These are phyloP conservation scores for Bothrops jararaca DNA, from an alignment of 2,113 vertebrate genomes.

Conservation along the genomic window DNA sequence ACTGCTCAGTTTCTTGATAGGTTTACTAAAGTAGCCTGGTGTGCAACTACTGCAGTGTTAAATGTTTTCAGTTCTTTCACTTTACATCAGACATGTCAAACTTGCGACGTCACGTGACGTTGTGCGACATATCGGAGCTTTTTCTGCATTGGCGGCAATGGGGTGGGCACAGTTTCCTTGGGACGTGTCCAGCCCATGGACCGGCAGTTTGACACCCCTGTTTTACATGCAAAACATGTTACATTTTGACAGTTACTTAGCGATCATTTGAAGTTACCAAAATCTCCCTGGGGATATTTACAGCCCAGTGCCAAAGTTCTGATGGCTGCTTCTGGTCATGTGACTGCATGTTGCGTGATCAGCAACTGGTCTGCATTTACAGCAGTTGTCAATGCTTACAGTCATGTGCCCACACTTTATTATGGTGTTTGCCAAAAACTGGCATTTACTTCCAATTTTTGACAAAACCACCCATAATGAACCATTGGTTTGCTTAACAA, in stretches of 20 bases:
- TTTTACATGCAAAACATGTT: neutral
- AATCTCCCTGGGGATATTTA: neutral
- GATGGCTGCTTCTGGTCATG: neutral
- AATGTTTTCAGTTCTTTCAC: neutral
- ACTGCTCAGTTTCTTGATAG: neutral
- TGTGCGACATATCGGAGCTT: no score
- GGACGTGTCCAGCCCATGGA: fast-evolving
- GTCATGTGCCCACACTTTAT: neutral
- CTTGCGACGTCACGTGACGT: no score
- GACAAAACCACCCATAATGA: neutral
- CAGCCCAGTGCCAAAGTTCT: neutral
- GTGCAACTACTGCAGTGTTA: neutral
- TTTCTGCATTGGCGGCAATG: no score
- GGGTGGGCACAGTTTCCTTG: no score
- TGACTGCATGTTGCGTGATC: neutral
- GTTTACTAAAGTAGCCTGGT: neutral
- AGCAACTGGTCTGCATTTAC: neutral
- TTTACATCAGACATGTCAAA: neutral
- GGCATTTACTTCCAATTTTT: neutral
- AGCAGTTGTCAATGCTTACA: neutral
- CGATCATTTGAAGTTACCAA: neutral
- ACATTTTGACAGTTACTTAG: neutral
- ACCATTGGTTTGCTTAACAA: neutral
- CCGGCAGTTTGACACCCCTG: no score
- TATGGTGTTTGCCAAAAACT: neutral